Percentiles rank a stretch among this genome's conserved stretches.
phyloP scores from a whole-genome alignment of 2,888 invertebrate genomes.

The Glyphotaelius pellucidus region DNA sequence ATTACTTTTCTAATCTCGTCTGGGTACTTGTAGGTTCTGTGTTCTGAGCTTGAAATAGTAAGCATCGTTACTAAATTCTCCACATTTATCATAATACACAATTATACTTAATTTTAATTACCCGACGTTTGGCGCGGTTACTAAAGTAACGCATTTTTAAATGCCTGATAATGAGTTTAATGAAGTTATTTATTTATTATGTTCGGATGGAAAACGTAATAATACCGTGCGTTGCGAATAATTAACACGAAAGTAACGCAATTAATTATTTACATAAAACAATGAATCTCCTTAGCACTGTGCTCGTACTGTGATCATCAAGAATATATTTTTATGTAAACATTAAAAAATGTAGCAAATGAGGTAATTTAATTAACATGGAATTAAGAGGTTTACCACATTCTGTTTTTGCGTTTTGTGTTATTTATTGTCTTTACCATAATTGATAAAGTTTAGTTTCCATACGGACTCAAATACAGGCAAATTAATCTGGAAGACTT shows the following conservation, averaged over 20 bases:
- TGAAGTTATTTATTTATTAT: background rate
- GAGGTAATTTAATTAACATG: background rate
- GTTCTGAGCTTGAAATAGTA: background rate
- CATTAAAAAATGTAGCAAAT: background rate
- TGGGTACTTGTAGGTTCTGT: background rate
- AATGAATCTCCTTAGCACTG: background rate
- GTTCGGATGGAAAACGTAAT: background rate
- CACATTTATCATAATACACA: background rate
- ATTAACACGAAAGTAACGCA: background rate
- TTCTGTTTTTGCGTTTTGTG: background rate
- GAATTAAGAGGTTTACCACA: background rate
- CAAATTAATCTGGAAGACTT: background rate
- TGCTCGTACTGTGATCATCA: background rate
- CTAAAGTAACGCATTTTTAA: background rate
- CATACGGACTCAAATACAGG: background rate
- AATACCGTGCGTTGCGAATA: background rate
- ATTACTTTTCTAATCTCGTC: background rate
- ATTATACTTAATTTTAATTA: constrained; percentile 2
- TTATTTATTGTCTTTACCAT: background rate
- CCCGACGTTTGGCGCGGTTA: background rate
- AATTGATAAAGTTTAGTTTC: background rate
- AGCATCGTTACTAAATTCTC: background rate
- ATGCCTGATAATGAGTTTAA: background rate
- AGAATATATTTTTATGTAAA: background rate
- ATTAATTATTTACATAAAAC: background rate